These are phyloP conservation scores for Lamellibrachia luymesi DNA, from an alignment of 1,140 invertebrate genomes.

Conservation along the genomic window DNA sequence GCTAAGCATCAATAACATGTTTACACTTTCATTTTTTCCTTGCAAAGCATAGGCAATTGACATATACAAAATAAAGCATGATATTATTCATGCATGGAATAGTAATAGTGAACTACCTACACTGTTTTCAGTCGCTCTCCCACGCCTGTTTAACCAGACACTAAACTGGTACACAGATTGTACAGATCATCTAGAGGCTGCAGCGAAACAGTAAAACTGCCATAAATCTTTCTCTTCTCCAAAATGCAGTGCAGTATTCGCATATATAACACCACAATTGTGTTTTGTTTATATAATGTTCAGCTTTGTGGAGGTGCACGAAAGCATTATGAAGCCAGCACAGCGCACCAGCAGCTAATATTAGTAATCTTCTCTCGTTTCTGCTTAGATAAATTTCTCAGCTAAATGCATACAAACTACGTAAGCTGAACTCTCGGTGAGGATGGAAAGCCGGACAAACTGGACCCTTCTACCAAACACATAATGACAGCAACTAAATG, in stretches of 20 bases:
- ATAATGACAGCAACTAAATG: background rate
- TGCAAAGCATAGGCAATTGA: background rate
- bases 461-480: conserved; percentile 3
- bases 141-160: background rate
- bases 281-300: background rate
- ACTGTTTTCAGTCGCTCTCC: background rate
- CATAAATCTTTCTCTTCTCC: background rate
- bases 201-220: background rate
- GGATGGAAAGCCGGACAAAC: background rate
- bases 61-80: background rate
- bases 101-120: background rate
- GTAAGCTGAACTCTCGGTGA: background rate
- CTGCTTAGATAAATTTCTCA: background rate
- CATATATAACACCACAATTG: background rate
- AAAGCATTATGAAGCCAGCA: background rate
- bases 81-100: background rate
- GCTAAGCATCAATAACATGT: conserved; percentile 1
- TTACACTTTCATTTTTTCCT: background rate
- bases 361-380: background rate
- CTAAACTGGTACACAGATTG: background rate
- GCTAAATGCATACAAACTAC: background rate
- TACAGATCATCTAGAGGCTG: background rate
- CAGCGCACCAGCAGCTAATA: background rate
- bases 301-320: background rate
- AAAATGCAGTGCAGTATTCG: background rate